These are phyloP conservation scores for Doryteuthis pealeii DNA, from an alignment of 1,140 invertebrate genomes.

Conservation along the genomic window DNA sequence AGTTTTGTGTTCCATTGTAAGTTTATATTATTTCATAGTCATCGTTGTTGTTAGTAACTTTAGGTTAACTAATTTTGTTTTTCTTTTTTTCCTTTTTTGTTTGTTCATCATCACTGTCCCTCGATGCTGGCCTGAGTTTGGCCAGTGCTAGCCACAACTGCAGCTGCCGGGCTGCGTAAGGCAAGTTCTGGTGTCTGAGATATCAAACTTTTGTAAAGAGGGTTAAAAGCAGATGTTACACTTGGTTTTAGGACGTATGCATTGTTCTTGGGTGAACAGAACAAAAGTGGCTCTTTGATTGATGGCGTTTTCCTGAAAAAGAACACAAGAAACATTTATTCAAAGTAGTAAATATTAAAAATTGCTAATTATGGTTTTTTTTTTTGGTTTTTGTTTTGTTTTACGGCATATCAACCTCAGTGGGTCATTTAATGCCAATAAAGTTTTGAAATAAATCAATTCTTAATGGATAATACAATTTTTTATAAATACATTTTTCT, in stretches of 20 bases:
- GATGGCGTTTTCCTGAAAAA: conserved; percentile 55
- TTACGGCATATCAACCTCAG: too few species aligned
- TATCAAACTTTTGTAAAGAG: conserved; percentile 66
- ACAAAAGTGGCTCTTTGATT: conserved; percentile 44
- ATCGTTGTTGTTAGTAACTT: too few species aligned
- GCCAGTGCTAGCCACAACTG: conserved; percentile 13
- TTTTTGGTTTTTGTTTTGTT: too few species aligned
- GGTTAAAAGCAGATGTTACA: conserved; percentile 79
- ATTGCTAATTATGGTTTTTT: too few species aligned
- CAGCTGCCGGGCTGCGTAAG: conserved; percentile 21
- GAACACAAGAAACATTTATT: conserved; percentile 17
- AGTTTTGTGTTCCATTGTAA: too few species aligned
- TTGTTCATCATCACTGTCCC: conserved; percentile 28
- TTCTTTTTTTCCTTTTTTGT: too few species aligned
- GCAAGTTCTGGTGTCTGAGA: conserved; percentile 26
- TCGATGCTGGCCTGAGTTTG: conserved; percentile 23
- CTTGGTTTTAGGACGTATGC: conserved; percentile 79
- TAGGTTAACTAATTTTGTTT: too few species aligned
- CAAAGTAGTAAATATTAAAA: not conserved
- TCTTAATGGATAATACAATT: too few species aligned
- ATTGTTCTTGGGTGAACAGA: conserved; percentile 66
- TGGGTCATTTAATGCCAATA: too few species aligned
- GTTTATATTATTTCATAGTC: too few species aligned
- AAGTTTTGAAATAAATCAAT: too few species aligned
- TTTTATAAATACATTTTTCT: too few species aligned